Percentiles rank a stretch among this genome's conserved stretches.
Evolutionary conservation across 2,888 invertebrate species (phyloP).

Genomic region (Argyresthia albistria): DNA sequence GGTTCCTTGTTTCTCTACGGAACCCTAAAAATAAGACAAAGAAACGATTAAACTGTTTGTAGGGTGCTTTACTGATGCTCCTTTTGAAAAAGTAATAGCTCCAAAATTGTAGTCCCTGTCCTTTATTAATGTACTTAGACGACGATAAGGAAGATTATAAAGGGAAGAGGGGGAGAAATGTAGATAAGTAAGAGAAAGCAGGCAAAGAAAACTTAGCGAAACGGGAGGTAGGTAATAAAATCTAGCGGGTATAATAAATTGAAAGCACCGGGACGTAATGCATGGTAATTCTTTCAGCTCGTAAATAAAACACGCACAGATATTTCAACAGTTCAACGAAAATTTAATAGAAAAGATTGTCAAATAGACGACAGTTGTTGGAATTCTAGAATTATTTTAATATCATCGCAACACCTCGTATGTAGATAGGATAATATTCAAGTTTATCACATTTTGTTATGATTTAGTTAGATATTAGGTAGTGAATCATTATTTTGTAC

Average conservation of each 20-base stretch:
- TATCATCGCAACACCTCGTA: no score
- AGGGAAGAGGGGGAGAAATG: slow-evolving; percentile 42
- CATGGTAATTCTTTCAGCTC: background rate
- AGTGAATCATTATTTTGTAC: no score
- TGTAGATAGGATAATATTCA: no score
- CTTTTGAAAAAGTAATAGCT: slow-evolving; percentile 41
- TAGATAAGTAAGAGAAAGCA: slow-evolving; percentile 55
- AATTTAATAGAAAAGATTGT: background rate
- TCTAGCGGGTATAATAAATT: slow-evolving; percentile 3
- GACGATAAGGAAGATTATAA: slow-evolving; percentile 56
- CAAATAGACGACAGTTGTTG: background rate
- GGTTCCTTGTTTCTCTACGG: no score
- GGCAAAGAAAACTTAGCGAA: slow-evolving; percentile 42
- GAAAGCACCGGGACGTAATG: slow-evolving; percentile 1
- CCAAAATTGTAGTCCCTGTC: slow-evolving; percentile 47
- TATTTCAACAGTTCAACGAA: background rate
- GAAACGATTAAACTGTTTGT: slow-evolving; percentile 21
- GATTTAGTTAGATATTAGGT: no score
- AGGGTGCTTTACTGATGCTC: slow-evolving; percentile 37
- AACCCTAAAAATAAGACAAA: no score
- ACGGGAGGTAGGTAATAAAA: slow-evolving; percentile 22
- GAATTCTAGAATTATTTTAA: background rate
- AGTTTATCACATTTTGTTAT: no score
- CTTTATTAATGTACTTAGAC: slow-evolving; percentile 47
- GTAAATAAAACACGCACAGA: background rate